phyloP scores from a whole-genome alignment of 2,888 invertebrate genomes.

The Ennomos erosarius region DNA sequence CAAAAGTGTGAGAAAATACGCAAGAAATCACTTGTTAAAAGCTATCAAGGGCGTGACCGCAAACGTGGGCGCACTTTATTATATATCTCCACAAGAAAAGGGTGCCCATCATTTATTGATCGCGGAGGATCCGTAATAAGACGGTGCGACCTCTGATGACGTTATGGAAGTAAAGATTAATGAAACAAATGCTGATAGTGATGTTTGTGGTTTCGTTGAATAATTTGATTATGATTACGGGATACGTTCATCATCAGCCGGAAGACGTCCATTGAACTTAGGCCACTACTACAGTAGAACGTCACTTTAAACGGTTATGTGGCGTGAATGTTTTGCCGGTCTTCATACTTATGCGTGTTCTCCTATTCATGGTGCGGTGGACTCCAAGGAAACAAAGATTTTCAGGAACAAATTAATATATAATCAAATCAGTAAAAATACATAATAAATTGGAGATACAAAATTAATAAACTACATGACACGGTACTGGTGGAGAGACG shows the following conservation, averaged over 20 bases:
- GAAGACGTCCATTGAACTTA: no score
- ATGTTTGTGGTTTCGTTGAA: constrained; percentile 19
- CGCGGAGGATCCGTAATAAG: constrained; percentile 30
- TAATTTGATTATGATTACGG: constrained; percentile 9
- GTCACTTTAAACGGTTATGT: no score
- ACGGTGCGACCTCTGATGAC: constrained; percentile 37
- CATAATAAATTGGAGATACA: no score
- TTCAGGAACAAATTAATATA: no score
- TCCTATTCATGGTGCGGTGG: no score
- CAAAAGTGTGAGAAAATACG: constrained; percentile 45
- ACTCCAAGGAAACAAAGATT: no score
- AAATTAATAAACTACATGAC: no score
- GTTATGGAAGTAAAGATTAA: constrained; percentile 37
- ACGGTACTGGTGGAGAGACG: no score
- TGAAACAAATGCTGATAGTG: constrained; percentile 15
- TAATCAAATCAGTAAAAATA: no score
- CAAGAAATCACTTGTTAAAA: constrained; percentile 46
- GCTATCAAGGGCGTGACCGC: constrained; percentile 51
- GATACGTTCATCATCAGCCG: neutral
- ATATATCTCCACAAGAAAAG: constrained; percentile 42
- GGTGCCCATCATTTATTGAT: constrained; percentile 52
- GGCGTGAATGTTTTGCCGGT: no score
- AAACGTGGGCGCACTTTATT: constrained; percentile 56
- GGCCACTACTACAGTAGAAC: no score
- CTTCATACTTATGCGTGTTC: no score